Evolutionary conservation across 1,140 invertebrate species (phyloP), one percentile per base, ranked within the genome.

Genomic region (Drosophila pandora): DNA sequence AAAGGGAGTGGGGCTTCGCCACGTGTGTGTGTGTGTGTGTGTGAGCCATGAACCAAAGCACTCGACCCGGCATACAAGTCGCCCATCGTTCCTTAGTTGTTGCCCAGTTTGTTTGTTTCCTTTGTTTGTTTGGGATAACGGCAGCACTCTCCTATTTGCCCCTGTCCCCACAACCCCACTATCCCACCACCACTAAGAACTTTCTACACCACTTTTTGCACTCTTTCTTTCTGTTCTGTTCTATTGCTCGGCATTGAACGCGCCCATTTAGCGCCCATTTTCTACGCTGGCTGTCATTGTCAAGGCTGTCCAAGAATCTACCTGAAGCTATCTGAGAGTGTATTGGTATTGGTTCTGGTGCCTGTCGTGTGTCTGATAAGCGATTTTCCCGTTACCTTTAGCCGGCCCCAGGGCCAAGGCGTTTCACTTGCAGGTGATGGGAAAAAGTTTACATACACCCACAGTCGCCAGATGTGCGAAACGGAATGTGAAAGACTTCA

Each of bases 101-200:
- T 74, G 65, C 63, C 80, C 58, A 62, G 82, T 85, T 85, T 85
- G 83, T 82, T 87, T 87, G 83, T 82, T 88, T 81, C 69, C 74
- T 87, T 87, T 87, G 82, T 88, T 88, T 88, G 83, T 75, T 87
- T 87, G 82, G 75, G 87, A 78, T 82, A 87, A 87, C 82, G 64
- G 71, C 63, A 61, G 74, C 84, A 57, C 73, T 79, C 58, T 73
- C 32, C 58, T 13, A 48, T 64, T 34, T 32, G 9, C 39, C 37
- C 53, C 21, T 2, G 4, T 12, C 0, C 34, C 10, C 12, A 6
- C 34, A 3, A 3, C 50, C 61, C 41, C 56, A 25, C 43, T 55
- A 23, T 34, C n/a, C 45, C 41, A 17, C 17, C 17, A 17, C 52
- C 30, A 2, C 10, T 22, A 37, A 37, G 34, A 37, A 37, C 34